phyloP scores from a whole-genome alignment of 2,113 vertebrate species.

The Verasper variegatus region DNA sequence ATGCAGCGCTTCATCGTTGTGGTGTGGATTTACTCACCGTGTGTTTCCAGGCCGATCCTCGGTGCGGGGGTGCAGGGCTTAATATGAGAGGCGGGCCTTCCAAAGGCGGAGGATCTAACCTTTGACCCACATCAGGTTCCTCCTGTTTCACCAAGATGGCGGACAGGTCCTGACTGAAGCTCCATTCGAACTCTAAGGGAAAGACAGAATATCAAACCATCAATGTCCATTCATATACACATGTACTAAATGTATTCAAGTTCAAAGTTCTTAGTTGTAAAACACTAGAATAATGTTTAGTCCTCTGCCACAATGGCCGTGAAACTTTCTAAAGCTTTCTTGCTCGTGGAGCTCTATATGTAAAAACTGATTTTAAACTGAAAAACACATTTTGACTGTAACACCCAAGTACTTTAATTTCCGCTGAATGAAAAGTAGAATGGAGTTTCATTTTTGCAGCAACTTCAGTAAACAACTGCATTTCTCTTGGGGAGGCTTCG shows the following conservation, averaged over 20 bases:
- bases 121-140: constrained; percentile 85
- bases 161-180: constrained; percentile 93
- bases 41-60: constrained; percentile 84
- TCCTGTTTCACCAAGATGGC: constrained; percentile 97
- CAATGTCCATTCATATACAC: no score
- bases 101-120: constrained; percentile 83
- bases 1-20: background rate
- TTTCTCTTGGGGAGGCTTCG: constrained; percentile 38
- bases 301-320: background rate
- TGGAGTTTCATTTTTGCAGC: no score
- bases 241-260: background rate
- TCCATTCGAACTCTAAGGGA: constrained; percentile 89
- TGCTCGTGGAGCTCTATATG: no score
- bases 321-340: no score
- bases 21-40: constrained; percentile 71
- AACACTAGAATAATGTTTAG: background rate
- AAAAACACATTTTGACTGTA: background rate
- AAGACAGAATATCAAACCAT: constrained; percentile 43
- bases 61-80: constrained; percentile 88
- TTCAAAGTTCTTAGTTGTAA: background rate
- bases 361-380: no score
- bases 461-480: background rate
- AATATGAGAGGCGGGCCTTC: constrained; percentile 77
- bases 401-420: no score
- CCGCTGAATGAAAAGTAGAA: no score